Percentiles rank a stretch among this genome's conserved stretches.
Evolutionary conservation across 2,888 invertebrate genomes (phyloP).

Genomic region (Ochlodes sylvanus): DNA sequence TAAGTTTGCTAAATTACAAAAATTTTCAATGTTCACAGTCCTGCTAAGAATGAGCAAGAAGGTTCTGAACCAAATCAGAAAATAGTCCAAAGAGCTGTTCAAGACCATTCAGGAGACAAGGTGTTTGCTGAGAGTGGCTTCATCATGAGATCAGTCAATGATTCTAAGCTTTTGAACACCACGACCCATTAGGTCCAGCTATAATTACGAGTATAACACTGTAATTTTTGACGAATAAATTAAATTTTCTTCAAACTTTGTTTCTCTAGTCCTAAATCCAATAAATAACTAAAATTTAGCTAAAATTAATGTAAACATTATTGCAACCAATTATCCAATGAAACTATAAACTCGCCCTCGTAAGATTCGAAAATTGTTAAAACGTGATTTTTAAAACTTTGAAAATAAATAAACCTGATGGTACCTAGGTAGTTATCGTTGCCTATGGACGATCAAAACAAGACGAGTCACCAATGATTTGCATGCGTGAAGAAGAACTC

Average conservation of each 20-base stretch:
- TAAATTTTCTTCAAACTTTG: background rate
- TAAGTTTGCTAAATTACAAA: background rate
- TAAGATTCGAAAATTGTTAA: too few relatives aligned
- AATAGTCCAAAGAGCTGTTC: constrained; percentile 49
- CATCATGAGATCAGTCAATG: constrained; percentile 56
- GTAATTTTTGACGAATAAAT: constrained; percentile 11
- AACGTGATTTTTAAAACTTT: too few relatives aligned
- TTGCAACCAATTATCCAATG: too few relatives aligned
- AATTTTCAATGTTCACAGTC: constrained; percentile 49
- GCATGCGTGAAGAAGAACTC: too few relatives aligned
- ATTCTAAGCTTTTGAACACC: constrained; percentile 40
- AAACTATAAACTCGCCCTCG: too few relatives aligned
- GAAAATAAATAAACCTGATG: too few relatives aligned
- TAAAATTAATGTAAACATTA: too few relatives aligned
- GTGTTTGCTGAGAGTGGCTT: constrained; percentile 62
- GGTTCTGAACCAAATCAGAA: constrained; percentile 33
- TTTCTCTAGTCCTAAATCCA: background rate
- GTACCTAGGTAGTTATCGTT: too few relatives aligned
- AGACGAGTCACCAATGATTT: too few relatives aligned
- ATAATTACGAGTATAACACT: background rate
- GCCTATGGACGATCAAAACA: too few relatives aligned
- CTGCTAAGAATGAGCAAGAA: constrained; percentile 60
- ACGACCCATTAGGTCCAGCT: background rate
- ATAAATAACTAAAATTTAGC: too few relatives aligned
- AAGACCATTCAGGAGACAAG: constrained; percentile 51